Percentiles rank a stretch among this genome's conserved stretches.
These are phyloP conservation scores for Scleropages formosus DNA, from an alignment of 2,797 vertebrate genomes.

Conservation along the genomic window DNA sequence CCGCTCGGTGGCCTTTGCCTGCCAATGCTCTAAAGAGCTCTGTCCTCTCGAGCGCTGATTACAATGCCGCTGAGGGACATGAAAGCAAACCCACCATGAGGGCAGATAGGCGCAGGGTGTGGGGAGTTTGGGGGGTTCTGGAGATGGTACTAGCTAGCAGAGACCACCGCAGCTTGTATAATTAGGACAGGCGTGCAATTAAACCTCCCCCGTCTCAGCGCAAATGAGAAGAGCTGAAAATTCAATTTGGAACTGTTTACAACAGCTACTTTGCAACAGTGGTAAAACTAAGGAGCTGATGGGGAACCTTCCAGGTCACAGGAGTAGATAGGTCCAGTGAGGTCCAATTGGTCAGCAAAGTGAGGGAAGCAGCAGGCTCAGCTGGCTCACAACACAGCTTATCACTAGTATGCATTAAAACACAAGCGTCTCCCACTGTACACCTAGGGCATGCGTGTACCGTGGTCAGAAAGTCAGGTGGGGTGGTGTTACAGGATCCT, in stretches of 20 bases:
- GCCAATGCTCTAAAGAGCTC: constrained; percentile 4
- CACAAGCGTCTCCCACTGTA: too few species aligned
- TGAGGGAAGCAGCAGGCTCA: background rate
- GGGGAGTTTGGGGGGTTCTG: constrained; percentile 41
- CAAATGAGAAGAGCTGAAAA: constrained; percentile 46
- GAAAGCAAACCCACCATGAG: constrained; percentile 49
- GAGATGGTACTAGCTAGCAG: constrained; percentile 44
- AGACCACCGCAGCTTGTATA: constrained; percentile 41
- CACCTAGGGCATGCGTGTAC: too few species aligned
- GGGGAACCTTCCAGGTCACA: background rate
- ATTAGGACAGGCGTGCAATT: constrained; percentile 62
- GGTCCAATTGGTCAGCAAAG: background rate
- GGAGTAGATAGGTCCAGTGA: background rate
- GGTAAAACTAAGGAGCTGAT: constrained; percentile 25
- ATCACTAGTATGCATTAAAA: background rate
- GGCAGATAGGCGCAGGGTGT: constrained; percentile 36
- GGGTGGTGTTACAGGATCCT: background rate
- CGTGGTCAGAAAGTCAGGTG: background rate
- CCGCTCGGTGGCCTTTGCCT: constrained; percentile 31
- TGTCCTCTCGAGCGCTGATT: constrained; percentile 45
- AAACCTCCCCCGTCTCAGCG: constrained; percentile 54
- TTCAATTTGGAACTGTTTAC: constrained; percentile 59
- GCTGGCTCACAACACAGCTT: background rate
- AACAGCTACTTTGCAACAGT: constrained; percentile 49
- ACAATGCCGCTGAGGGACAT: constrained; percentile 38